These are phyloP conservation scores for Dendrolimus houi DNA, from an alignment of 2,888 invertebrate genomes.

Conservation along the genomic window DNA sequence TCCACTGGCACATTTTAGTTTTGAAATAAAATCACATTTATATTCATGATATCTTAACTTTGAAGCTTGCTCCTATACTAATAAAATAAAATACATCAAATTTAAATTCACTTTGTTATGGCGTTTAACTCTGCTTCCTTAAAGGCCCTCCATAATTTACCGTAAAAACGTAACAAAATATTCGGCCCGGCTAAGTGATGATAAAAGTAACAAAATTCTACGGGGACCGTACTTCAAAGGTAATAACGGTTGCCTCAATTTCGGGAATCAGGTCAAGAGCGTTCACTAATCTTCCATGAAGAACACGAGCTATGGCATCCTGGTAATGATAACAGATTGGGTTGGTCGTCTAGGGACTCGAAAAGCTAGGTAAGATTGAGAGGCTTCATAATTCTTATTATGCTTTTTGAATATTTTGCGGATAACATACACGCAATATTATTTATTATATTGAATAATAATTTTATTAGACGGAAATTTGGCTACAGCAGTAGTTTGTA, in stretches of 20 bases:
- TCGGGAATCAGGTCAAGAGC: slow-evolving; percentile 32
- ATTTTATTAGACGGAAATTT: no score
- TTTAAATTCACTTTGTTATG: neutral
- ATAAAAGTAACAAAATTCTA: slow-evolving; percentile 17
- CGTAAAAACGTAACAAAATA: slow-evolving; percentile 9
- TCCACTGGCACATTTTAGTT: no score
- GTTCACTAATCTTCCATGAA: slow-evolving; percentile 26
- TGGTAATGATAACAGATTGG: slow-evolving; percentile 22
- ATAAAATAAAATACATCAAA: neutral
- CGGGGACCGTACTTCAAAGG: slow-evolving; percentile 26
- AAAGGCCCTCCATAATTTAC: neutral
- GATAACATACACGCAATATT: no score
- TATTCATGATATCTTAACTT: no score
- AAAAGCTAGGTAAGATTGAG: neutral
- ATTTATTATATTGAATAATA: no score
- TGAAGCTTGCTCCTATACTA: neutral
- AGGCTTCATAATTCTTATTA: neutral
- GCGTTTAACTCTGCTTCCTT: neutral
- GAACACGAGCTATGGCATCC: slow-evolving; percentile 17
- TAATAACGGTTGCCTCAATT: slow-evolving; percentile 23
- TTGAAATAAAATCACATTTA: no score
- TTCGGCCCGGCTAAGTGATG: slow-evolving; percentile 8
- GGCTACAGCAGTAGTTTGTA: no score
- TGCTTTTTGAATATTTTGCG: no score
- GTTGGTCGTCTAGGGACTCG: neutral